Evolutionary conservation across 1,140 invertebrate species (phyloP).

Genomic region (Drosophila nebulosa): DNA sequence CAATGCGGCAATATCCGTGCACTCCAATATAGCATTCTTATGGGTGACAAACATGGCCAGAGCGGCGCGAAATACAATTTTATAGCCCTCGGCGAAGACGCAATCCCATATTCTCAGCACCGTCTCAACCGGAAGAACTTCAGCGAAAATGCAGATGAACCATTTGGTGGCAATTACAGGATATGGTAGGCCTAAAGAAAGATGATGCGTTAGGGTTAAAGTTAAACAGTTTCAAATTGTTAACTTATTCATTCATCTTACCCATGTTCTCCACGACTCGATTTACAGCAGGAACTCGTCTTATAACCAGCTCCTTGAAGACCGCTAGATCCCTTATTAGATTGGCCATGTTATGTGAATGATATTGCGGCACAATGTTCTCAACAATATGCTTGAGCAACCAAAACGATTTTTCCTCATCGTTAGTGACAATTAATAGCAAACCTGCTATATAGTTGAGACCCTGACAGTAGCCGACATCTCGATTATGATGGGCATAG

Average conservation of each 20-base stretch:
- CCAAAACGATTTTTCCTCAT: slow-evolving; percentile 96
- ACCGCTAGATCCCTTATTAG: slow-evolving; percentile 93
- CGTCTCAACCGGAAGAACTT: slow-evolving; percentile 95
- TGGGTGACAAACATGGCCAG: slow-evolving; percentile 89
- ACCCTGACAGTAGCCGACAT: slow-evolving; percentile 96
- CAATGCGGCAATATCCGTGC: slow-evolving; percentile 87
- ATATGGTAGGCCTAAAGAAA: slow-evolving; percentile 86
- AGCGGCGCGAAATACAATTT: slow-evolving; percentile 89
- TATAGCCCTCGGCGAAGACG: slow-evolving; percentile 95
- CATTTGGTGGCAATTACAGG: slow-evolving; percentile 94
- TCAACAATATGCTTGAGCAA: slow-evolving; percentile 93
- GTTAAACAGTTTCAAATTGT: not conserved
- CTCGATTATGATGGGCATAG: slow-evolving; percentile 93
- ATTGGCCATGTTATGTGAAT: slow-evolving; percentile 93
- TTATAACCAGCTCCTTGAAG: slow-evolving; percentile 90
- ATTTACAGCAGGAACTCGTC: slow-evolving; percentile 90
- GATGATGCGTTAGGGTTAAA: no score
- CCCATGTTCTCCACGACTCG: slow-evolving; percentile 88
- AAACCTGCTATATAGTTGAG: slow-evolving; percentile 94
- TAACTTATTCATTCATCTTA: slow-evolving; percentile 35
- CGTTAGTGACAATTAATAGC: slow-evolving; percentile 91
- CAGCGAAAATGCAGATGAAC: slow-evolving; percentile 96
- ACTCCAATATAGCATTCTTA: slow-evolving; percentile 85
- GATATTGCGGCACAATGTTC: slow-evolving; percentile 93
- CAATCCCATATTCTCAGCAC: slow-evolving; percentile 97